phyloP scores from a whole-genome alignment of 30 jellyfish, hydroid and myxozoan genomes.

The Chrysaora quinquecirrha region DNA sequence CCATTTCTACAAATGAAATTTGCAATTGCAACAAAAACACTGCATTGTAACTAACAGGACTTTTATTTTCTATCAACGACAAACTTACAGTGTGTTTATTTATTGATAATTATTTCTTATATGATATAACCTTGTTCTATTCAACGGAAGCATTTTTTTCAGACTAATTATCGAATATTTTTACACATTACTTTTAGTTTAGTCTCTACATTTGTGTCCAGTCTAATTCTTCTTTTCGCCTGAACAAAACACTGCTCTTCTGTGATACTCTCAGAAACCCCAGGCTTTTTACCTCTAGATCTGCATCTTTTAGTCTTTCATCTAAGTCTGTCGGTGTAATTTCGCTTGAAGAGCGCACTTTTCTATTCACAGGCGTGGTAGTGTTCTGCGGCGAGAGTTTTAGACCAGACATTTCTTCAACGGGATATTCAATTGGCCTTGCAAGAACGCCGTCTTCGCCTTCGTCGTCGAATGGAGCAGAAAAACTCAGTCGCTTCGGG shows the following conservation, averaged over 20 bases:
- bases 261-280: not conserved
- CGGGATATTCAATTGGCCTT: conserved; percentile 35
- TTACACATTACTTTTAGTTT: conserved; percentile 37
- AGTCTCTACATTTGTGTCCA: conserved; percentile 44
- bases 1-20: no score
- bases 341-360: conserved; percentile 27
- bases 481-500: conserved; percentile 49
- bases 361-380: conserved; percentile 17
- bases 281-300: not conserved
- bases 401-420: conserved; percentile 25
- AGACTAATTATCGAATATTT: conserved; percentile 21
- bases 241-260: conserved; percentile 25
- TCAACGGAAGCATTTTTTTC: no score
- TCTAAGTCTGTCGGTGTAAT: conserved; percentile 55
- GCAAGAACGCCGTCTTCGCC: conserved; percentile 41
- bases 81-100: no score
- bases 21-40: no score
- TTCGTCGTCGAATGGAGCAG: conserved; percentile 60
- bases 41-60: no score
- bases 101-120: no score
- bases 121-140: no score
- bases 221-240: conserved; percentile 54
- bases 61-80: no score
- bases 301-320: conserved; percentile 13
- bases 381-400: conserved; percentile 2